Base-by-base conservation (phyloP, 2,113 vertebrate genomes). In the Echinops telfairi region DNA sequence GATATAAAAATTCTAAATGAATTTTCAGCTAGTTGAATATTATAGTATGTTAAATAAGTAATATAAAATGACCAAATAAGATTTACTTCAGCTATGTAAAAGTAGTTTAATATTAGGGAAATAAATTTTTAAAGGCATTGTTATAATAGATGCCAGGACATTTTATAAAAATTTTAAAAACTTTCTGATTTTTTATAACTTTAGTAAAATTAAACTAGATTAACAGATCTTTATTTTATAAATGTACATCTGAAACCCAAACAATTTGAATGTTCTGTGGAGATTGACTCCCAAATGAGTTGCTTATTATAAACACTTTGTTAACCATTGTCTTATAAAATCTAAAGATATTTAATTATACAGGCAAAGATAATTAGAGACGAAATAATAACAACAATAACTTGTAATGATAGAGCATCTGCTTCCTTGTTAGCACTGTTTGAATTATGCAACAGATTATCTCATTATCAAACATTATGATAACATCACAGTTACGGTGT, bases 21-120 rank as follows among this genome's bases (percentile, higher is more conserved):
- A 91, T 5, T 80, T 27, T 75, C 22, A 95, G 27, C 8, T 43
- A 83, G 86, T 86, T 92, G 31, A 89, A 95, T 92, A 6, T 91
- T 91, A 89, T 20, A 58, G 29, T 1, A 29, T n/a, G 47, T 85
- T 93, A 57, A 78, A 84, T 89, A 15, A 62, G 40, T 85, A 81
- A 71, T 88, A 83, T 82, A 40, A 1, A 20, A 12, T 38, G 8
- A 40, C 91, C 62, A 89, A 73, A 79, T 83, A 36, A 36, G 16
- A 89, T 89, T 79, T 57, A 79, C 64, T 33, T 85, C 43, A 93
- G 62, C 78, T 86, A 27, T 53, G 27, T 27, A 93, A 85, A 53
- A 53, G 47, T 53, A 14, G 47, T 53, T 53, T 53, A 53, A 0
- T 78, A 47, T 75, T 89, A 78, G 19, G 6, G 33, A 94, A 91